Conservation (phyloP, 1,140 invertebrate species). For the Pantala flavescens region DNA sequence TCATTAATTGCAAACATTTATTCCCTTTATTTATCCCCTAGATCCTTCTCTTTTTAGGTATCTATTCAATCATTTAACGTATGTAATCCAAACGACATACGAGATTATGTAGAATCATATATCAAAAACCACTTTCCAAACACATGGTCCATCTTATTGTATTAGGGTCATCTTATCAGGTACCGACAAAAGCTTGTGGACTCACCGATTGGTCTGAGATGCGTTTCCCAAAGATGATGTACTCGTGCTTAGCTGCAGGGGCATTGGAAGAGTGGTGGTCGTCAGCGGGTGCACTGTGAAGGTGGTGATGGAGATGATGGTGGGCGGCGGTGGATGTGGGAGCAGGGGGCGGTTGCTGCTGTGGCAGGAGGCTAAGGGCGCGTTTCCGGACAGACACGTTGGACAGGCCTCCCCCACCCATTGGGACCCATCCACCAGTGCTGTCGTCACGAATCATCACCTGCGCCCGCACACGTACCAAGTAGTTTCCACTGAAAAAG, state of each 20-base stretch:
- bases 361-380: conserved; percentile 28
- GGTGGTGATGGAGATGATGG: conserved; percentile 25
- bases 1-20: too few relatives aligned
- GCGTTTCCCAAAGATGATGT: conserved; percentile 81
- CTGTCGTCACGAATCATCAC: conserved; percentile 97
- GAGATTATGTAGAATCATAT: too few relatives aligned
- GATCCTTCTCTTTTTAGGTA: too few relatives aligned
- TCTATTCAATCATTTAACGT: too few relatives aligned
- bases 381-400: conserved; percentile 78
- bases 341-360: conserved; percentile 22
- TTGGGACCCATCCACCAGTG: conserved; percentile 88
- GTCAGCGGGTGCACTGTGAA: conserved; percentile 21
- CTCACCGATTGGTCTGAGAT: conserved; percentile 84
- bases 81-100: too few relatives aligned
- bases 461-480: conserved; percentile 94
- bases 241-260: conserved; percentile 57
- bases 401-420: conserved; percentile 85
- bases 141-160: too few relatives aligned
- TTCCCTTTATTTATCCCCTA: too few relatives aligned
- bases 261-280: conserved; percentile 30
- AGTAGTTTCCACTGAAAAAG: conserved; percentile 68
- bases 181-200: too few relatives aligned
- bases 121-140: too few relatives aligned
- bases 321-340: conserved; percentile 30
- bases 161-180: too few relatives aligned